Conservation (phyloP, 2,888 invertebrate species). For the Athalia rosae region DNA sequence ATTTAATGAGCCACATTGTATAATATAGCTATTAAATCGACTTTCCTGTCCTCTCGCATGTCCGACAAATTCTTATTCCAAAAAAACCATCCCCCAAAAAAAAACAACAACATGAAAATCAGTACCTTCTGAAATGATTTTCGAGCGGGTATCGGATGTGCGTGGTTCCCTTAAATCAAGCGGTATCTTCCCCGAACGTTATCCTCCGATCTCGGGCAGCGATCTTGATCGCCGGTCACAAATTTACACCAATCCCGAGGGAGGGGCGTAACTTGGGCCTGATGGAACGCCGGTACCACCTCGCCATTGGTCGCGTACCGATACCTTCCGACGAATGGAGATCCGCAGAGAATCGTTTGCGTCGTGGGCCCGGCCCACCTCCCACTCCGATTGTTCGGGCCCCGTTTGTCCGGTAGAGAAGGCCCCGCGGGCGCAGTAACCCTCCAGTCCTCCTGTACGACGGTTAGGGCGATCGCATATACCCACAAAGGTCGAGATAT, state of each 20-base stretch:
- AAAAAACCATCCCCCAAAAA: neutral
- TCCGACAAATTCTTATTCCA: neutral
- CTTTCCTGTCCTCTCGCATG: neutral
- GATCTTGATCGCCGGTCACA: conserved; percentile 29
- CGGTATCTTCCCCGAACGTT: conserved; percentile 22
- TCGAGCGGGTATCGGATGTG: too few species aligned
- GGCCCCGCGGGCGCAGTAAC: conserved; percentile 74
- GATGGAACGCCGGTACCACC: conserved; percentile 37
- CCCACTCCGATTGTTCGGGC: conserved; percentile 51
- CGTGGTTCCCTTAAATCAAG: neutral
- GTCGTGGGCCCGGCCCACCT: conserved; percentile 59
- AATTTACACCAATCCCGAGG: conserved; percentile 1
- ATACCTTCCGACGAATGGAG: conserved; percentile 50
- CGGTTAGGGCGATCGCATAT: conserved; percentile 67
- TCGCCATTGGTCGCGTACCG: conserved; percentile 50
- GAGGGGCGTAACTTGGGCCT: conserved; percentile 33
- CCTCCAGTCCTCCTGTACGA: conserved; percentile 73
- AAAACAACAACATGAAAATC: too few species aligned
- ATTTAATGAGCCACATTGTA: conserved; percentile 24
- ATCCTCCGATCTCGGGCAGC: conserved; percentile 28
- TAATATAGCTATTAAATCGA: conserved; percentile 22
- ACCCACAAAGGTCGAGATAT: conserved; percentile 62
- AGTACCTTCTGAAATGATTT: too few species aligned
- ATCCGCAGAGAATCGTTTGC: conserved; percentile 49
- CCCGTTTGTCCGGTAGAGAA: conserved; percentile 71